These are phyloP conservation scores for Hypanus sabinus DNA, from an alignment of 2,113 vertebrate species.

Conservation along the genomic window DNA sequence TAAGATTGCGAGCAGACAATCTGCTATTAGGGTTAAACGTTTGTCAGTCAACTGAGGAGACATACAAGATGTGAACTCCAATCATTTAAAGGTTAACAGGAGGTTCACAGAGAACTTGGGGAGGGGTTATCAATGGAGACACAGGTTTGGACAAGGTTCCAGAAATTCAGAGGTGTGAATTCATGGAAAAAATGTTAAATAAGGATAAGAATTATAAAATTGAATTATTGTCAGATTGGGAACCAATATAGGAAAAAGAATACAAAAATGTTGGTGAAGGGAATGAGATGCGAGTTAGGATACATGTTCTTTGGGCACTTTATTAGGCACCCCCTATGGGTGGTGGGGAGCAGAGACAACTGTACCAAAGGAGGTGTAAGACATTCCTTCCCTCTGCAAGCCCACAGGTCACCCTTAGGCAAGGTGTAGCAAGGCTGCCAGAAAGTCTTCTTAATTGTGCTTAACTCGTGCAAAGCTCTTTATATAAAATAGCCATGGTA, in stretches of 20 bases:
- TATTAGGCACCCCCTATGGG: too few relatives aligned
- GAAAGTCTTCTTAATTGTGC: not conserved
- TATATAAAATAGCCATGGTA: too few relatives aligned
- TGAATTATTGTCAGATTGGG: not conserved
- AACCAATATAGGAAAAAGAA: not conserved
- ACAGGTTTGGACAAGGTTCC: not conserved
- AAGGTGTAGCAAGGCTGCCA: not conserved
- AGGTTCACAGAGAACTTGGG: not conserved
- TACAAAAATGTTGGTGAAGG: not conserved
- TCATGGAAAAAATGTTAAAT: not conserved
- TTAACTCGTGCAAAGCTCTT: not conserved
- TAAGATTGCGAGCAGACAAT: not conserved
- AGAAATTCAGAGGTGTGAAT: not conserved
- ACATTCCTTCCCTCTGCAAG: too few relatives aligned
- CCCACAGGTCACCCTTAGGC: too few relatives aligned
- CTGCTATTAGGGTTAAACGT: not conserved
- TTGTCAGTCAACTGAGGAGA: not conserved
- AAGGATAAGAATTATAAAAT: not conserved
- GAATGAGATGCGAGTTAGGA: not conserved
- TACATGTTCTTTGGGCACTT: too few relatives aligned
- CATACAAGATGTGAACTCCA: not conserved
- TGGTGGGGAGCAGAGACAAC: too few relatives aligned
- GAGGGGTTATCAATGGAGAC: too few relatives aligned
- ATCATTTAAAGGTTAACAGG: not conserved
- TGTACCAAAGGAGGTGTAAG: too few relatives aligned